Base-by-base conservation (phyloP, 2,113 vertebrate species). In the Macquaria ambigua region DNA sequence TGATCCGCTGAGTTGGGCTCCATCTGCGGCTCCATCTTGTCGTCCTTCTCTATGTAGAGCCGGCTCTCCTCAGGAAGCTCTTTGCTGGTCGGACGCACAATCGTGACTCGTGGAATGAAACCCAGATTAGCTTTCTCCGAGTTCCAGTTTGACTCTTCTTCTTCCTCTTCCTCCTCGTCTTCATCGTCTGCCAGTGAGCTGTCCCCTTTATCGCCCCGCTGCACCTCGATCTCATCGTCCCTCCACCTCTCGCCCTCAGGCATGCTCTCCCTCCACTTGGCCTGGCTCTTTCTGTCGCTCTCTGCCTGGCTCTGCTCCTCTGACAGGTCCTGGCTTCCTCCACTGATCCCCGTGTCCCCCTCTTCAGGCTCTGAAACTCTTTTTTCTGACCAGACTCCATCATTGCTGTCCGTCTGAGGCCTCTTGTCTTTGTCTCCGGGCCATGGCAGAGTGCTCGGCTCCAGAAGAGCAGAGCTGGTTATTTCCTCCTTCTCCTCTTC, bases 31-130 rank as follows among this genome's bases (percentile, higher is more conserved):
- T 0, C 61, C 37, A 18, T 66, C 63, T 14, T 71, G 8, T 0
- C 11, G 18, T 82, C 89, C 70, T 2, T 73, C 68, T 92, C 91
- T 7, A 63, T 74, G 0, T 7, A 48, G 62, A 58, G 16, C 34
- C 6, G 0, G 31, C 72, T 79, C 89, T 81, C 90, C 70, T 71
- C 94, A 3, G 79, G 72, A 21, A 50, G 67, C 77, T 80, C 76
- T 64, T 84, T 86, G 23, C 58, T 43, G 46, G 82, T 81, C 21
- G 53, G 91, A 66, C 55, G 66, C 71, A 93, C 72, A 2, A 94
- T 93, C 0, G 41, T 93, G 50, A 95, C 94, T 15, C 77, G 61
- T 70, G 97, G 97, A 55, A 96, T 95, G 0, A 96, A 95, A 68
- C 94, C 77, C 0, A 93, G 91, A 43, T 92, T 59, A 0, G 74